Base-by-base conservation (phyloP, 92 coral and sea anemone species). In the Zoanthus sociatus region DNA sequence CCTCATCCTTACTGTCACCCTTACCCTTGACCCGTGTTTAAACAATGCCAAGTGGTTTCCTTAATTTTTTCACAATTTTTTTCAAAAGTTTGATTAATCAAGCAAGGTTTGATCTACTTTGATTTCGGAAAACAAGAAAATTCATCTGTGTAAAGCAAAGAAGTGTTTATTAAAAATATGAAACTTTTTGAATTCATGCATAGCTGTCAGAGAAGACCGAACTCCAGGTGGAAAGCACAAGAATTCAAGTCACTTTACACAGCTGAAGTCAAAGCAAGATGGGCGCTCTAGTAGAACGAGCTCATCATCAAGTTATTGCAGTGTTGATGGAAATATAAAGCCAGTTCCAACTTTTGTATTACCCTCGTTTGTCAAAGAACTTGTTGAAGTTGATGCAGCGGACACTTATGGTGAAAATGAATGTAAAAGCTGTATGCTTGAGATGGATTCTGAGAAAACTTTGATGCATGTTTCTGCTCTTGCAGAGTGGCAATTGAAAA, bases 141-240 rank as follows among this genome's bases (percentile, higher is more conserved):
- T 37, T 37, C 2, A 37, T 37, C 42, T 37, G 2, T 37, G 42
- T 37, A 37, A 37, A 37, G 42, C 16, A 11, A 54, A 54, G 16
- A 54, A 10, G 60, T 56, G 5, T 61, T 14, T 14, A 37, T 37
- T 37, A 37, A 37, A 37, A 2, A 37, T 37, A 2, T 37, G 42
- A 37, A 37, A 37, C 42, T 37, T 37, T 37, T 37, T 37, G 42
- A 37, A 13, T 82, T 61, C 77, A 81, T 68, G 83, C 21, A 14
- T 50, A 97, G 99, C 99, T 88, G 99, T 97, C 21, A 88, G 99
- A 30, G 99, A 97, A 83, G 99, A 97, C 78, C 87, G 99, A 54
- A 90, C 99, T 3, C 99, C 99, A 0, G 99, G 99, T 6, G 99
- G 99, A 31, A 95, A 94, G 88, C 98, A 95, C 92, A 95, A 95